Percentiles rank a stretch among this genome's conserved stretches.
These are phyloP conservation scores for Columbina picui DNA, from an alignment of 2,113 vertebrate species.

Conservation along the genomic window DNA sequence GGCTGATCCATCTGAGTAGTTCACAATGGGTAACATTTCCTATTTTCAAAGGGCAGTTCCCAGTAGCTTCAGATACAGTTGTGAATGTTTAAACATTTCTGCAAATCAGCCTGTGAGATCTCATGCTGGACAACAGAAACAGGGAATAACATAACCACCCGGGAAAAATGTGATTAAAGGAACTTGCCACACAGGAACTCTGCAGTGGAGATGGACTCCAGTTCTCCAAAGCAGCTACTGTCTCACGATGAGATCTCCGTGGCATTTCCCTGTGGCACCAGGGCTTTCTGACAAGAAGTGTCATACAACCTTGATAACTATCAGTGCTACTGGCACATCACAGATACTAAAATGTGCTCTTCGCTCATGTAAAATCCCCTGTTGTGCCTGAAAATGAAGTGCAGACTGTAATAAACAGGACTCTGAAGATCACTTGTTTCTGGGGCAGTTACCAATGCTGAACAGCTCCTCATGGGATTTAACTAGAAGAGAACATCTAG, in stretches of 20 bases:
- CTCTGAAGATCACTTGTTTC: not conserved
- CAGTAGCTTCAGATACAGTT: not conserved
- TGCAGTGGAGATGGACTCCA: not conserved
- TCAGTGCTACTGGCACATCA: not conserved
- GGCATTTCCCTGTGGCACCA: not conserved
- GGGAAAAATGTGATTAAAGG: conserved; percentile 10
- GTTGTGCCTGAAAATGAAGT: not conserved
- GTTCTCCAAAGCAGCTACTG: not conserved
- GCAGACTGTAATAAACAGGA: not conserved
- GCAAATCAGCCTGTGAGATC: not conserved
- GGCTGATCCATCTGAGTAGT: not conserved
- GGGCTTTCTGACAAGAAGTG: conserved; percentile 6
- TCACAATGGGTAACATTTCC: not conserved
- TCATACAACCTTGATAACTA: conserved; percentile 5
- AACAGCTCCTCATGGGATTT: not conserved
- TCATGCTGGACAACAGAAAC: not conserved
- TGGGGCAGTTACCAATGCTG: not conserved
- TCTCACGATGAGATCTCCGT: not conserved
- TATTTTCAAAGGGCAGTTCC: conserved; percentile 25
- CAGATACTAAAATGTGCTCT: conserved; percentile 1
- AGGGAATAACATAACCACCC: not conserved
- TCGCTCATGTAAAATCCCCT: not conserved
- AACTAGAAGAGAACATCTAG: not conserved
- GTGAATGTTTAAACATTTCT: not conserved
- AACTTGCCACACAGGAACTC: not conserved